Conservation (phyloP, 2,113 vertebrate genomes). For the Zapus hudsonius region DNA sequence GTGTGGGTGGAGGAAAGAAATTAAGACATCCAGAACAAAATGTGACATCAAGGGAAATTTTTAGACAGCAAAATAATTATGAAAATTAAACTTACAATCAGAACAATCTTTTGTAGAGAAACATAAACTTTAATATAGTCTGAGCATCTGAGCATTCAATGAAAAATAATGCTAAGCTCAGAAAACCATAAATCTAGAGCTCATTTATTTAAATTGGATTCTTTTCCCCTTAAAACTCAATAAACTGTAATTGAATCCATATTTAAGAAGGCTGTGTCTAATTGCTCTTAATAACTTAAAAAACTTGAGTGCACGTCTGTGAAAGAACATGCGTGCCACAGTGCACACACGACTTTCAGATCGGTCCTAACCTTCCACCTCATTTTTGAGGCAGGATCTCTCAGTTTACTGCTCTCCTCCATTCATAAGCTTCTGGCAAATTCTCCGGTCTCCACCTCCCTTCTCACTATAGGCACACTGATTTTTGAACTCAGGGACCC, state of each 20-base stretch:
- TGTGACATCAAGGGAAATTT: constrained; percentile 75
- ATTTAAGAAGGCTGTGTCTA: constrained; percentile 24
- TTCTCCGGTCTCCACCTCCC: too few relatives aligned
- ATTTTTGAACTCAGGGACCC: too few relatives aligned
- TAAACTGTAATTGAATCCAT: constrained; percentile 46
- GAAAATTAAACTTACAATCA: constrained; percentile 62
- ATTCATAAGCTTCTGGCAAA: too few relatives aligned
- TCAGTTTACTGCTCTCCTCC: too few relatives aligned
- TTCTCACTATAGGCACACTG: too few relatives aligned
- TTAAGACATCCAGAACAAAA: constrained; percentile 74
- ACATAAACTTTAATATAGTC: constrained; percentile 60
- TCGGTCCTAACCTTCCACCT: too few relatives aligned
- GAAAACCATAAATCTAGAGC: constrained; percentile 47
- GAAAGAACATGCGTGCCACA: too few relatives aligned
- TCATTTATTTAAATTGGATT: constrained; percentile 57
- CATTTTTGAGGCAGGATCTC: too few relatives aligned
- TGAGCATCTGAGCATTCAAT: constrained; percentile 49
- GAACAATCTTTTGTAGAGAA: constrained; percentile 64
- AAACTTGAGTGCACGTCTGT: neutral
- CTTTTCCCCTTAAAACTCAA: constrained; percentile 47
- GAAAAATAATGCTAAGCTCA: constrained; percentile 52
- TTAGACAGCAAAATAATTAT: constrained; percentile 57
- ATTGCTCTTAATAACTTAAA: neutral
- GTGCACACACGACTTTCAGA: too few relatives aligned
- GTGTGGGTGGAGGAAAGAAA: constrained; percentile 70